Evolutionary conservation across 2,888 invertebrate species (phyloP).

Genomic region (Strigamia transsilvanica): DNA sequence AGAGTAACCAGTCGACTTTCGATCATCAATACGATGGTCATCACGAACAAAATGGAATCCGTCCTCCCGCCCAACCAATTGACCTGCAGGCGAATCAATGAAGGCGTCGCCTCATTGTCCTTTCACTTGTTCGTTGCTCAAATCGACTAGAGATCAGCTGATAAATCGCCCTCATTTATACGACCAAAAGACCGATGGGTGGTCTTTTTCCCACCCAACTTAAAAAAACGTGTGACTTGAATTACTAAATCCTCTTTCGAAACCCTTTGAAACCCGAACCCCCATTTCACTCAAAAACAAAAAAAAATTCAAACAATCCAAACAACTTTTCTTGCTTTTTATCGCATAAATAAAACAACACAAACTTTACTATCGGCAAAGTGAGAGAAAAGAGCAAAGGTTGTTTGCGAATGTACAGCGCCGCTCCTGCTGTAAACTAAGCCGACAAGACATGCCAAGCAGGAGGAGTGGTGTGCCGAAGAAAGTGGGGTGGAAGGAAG

Average conservation of each 20-base stretch:
- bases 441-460: slow-evolving; percentile 16
- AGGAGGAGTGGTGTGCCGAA: background rate
- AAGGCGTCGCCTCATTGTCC: slow-evolving; percentile 49
- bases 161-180: slow-evolving; percentile 41
- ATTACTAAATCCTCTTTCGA: background rate
- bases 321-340: background rate
- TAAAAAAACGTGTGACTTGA: slow-evolving; percentile 39
- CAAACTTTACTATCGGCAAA: slow-evolving; percentile 35
- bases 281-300: background rate
- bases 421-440: background rate
- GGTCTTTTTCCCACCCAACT: slow-evolving; percentile 39
- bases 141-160: slow-evolving; percentile 48
- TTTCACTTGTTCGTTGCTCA: slow-evolving; percentile 31
- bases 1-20: slow-evolving; percentile 19
- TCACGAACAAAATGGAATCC: slow-evolving; percentile 26
- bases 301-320: background rate
- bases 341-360: background rate
- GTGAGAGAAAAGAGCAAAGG: slow-evolving; percentile 26
- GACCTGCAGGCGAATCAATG: slow-evolving; percentile 43
- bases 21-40: slow-evolving; percentile 47
- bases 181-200: slow-evolving; percentile 34
- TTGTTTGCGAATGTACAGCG: slow-evolving; percentile 14
- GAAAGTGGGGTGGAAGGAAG: background rate
- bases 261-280: slow-evolving; percentile 27
- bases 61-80: slow-evolving; percentile 20